A percentile compares a stretch with the other conserved stretches of the same genome.
Evolutionary conservation across 2,113 vertebrate genomes (phyloP).

Genomic region (Nipponia nippon): DNA sequence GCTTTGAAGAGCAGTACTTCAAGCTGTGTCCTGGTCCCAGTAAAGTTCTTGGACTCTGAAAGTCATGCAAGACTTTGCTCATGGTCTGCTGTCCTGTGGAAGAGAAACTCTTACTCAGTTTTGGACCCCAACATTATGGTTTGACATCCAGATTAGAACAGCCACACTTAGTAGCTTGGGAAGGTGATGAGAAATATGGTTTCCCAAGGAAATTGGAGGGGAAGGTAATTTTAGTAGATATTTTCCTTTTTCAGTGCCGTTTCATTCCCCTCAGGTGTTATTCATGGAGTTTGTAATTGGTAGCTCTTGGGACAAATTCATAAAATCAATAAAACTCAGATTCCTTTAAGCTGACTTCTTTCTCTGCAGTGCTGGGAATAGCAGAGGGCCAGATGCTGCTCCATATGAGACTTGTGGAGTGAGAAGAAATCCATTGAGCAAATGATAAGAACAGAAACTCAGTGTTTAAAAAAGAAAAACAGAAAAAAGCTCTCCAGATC

Average conservation of each 20-base stretch:
- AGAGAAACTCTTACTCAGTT: background rate
- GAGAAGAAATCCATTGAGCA: background rate
- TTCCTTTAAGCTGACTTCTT: background rate
- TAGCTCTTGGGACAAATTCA: conserved; percentile 13
- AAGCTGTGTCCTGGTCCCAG: background rate
- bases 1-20: background rate
- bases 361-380: background rate
- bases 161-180: background rate
- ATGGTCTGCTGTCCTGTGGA: background rate
- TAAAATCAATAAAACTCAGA: background rate
- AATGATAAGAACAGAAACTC: background rate
- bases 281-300: background rate
- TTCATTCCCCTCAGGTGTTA: conserved; percentile 22
- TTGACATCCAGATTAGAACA: background rate
- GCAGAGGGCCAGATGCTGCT: background rate
- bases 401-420: background rate
- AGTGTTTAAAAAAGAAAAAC: background rate
- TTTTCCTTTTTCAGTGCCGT: background rate
- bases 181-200: background rate
- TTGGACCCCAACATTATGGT: background rate
- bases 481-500: background rate
- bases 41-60: background rate
- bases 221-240: background rate
- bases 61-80: background rate
- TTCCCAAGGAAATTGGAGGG: background rate